These are phyloP conservation scores for Ormyrus thymus DNA, from an alignment of 2,888 invertebrate genomes.

Conservation along the genomic window DNA sequence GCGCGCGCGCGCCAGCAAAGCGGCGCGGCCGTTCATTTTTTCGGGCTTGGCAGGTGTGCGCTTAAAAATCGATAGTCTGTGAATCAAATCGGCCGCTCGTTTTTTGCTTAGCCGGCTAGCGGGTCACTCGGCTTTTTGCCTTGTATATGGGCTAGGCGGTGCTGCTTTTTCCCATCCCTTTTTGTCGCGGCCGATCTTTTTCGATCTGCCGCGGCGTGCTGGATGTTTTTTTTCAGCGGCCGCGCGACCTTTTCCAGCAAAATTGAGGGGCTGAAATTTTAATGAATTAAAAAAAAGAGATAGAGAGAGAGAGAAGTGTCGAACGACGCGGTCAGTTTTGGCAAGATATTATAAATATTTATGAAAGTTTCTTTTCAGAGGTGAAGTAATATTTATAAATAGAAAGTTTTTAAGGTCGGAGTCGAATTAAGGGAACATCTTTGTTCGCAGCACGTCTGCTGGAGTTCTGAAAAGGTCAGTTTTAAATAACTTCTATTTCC, in stretches of 20 bases:
- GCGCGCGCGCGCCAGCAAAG: not conserved
- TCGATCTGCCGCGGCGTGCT: too few relatives aligned
- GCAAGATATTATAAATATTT: not conserved
- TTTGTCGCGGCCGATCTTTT: too few relatives aligned
- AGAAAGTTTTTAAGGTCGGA: conserved; percentile 16
- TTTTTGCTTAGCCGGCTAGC: not conserved
- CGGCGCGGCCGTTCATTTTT: conserved; percentile 5
- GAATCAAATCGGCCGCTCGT: not conserved
- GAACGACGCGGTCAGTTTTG: too few relatives aligned
- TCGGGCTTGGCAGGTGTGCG: not conserved
- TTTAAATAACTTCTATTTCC: not conserved
- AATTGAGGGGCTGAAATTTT: too few relatives aligned
- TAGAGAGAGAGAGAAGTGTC: too few relatives aligned
- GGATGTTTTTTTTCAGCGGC: too few relatives aligned
- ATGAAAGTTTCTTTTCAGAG: not conserved
- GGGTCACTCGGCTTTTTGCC: not conserved
- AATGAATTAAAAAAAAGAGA: too few relatives aligned
- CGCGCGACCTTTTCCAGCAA: too few relatives aligned
- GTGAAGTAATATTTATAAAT: conserved; percentile 45
- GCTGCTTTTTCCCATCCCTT: too few relatives aligned
- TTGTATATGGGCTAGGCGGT: too few relatives aligned
- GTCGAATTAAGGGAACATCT: not conserved
- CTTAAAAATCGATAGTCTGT: conserved; percentile 17
- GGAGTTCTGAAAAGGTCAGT: not conserved
- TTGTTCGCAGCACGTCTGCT: not conserved